Evolutionary conservation across 1,140 invertebrate species (phyloP).

Genomic region (Drosophila ficusphila): DNA sequence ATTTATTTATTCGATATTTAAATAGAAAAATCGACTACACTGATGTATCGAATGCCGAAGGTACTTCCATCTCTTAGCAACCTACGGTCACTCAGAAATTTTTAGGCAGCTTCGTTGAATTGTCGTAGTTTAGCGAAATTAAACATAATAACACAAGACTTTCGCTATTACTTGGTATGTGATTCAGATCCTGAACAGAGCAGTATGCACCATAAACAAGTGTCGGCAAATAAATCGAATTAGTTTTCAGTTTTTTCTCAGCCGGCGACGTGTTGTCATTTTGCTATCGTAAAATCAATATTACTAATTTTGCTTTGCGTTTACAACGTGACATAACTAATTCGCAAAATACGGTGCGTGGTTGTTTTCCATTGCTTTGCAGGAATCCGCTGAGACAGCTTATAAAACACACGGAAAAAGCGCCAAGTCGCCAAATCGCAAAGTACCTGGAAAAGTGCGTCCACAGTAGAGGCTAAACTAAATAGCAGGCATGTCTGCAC

Average conservation of each 20-base stretch:
- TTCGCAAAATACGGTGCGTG: conserved; percentile 4
- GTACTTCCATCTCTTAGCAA: too few relatives aligned
- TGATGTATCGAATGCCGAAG: too few relatives aligned
- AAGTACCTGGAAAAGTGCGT: conserved; percentile 23
- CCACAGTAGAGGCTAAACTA: conserved; percentile 55
- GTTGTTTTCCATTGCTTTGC: background rate
- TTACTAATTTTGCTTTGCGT: conserved; percentile 70
- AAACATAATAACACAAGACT: conserved; percentile 20
- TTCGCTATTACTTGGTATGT: conserved; percentile 23
- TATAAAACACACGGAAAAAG: conserved; percentile 28
- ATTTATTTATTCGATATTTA: too few relatives aligned
- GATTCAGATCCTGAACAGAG: too few relatives aligned
- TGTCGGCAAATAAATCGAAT: background rate
- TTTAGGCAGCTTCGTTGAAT: background rate
- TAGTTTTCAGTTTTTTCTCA: background rate
- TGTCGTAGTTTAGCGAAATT: conserved; percentile 15
- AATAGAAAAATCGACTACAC: too few relatives aligned
- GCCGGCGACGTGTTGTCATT: conserved; percentile 49
- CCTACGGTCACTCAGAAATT: background rate
- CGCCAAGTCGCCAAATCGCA: conserved; percentile 14
- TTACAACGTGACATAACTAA: conserved; percentile 71
- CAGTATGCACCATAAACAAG: too few relatives aligned
- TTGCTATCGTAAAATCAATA: conserved; percentile 70
- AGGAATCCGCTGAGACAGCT: conserved; percentile 28
- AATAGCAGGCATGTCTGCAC: conserved; percentile 86